A percentile compares a stretch with the other conserved stretches of the same genome.
These are phyloP conservation scores for Heterohyrax brucei DNA, from an alignment of 2,797 vertebrate genomes.

Conservation along the genomic window DNA sequence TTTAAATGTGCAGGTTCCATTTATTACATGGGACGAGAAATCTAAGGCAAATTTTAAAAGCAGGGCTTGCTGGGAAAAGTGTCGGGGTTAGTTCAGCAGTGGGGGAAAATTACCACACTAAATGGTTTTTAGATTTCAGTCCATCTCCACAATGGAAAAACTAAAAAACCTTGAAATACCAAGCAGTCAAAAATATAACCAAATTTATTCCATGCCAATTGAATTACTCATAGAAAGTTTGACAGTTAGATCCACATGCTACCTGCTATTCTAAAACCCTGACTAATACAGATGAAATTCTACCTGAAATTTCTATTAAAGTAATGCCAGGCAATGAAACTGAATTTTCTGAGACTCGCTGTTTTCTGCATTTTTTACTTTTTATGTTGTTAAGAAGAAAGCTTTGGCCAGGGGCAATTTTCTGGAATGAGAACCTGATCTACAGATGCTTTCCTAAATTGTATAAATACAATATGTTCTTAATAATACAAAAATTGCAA, in stretches of 20 bases:
- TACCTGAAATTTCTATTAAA: constrained; percentile 83
- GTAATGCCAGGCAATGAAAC: constrained; percentile 85
- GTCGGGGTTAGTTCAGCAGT: neutral
- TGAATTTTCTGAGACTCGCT: constrained; percentile 84
- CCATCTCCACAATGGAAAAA: constrained; percentile 72
- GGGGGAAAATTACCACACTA: constrained; percentile 4
- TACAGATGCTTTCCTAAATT: constrained; percentile 73
- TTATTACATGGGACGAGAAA: neutral
- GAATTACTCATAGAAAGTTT: constrained; percentile 84
- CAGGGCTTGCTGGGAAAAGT: neutral
- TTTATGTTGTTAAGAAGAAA: constrained; percentile 85
- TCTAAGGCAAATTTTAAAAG: constrained; percentile 32
- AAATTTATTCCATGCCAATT: constrained; percentile 83
- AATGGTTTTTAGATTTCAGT: constrained; percentile 63
- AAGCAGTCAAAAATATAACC: constrained; percentile 79
- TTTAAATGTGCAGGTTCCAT: neutral
- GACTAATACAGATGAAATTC: constrained; percentile 86
- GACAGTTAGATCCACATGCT: constrained; percentile 76
- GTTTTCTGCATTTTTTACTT: constrained; percentile 84
- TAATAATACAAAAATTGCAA: constrained; percentile 84
- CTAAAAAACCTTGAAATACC: constrained; percentile 81
- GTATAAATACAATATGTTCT: constrained; percentile 83
- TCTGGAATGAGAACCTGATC: constrained; percentile 85
- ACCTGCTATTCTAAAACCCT: constrained; percentile 84
- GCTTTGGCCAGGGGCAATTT: constrained; percentile 83